These are phyloP conservation scores for Cantharis flavilabris DNA, from an alignment of 2,888 invertebrate genomes.

Conservation along the genomic window DNA sequence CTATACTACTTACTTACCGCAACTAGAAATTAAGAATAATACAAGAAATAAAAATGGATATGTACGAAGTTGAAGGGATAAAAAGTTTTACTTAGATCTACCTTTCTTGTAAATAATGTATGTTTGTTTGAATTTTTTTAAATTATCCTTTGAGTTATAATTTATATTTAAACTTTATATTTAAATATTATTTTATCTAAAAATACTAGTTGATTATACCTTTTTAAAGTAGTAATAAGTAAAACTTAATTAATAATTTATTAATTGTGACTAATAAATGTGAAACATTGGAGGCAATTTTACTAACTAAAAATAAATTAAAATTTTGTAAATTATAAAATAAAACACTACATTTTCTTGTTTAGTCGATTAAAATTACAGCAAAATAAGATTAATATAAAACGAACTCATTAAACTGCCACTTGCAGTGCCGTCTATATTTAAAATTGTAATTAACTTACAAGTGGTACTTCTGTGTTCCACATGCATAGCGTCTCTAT, in stretches of 20 bases:
- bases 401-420: conserved; percentile 49
- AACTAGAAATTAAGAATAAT: neutral
- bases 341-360: conserved; percentile 6
- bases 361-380: conserved; percentile 7
- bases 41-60: neutral
- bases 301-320: neutral
- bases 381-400: conserved; percentile 42
- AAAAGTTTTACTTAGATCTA: neutral
- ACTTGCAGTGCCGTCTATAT: conserved; percentile 47
- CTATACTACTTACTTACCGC: neutral
- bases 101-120: neutral
- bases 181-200: neutral
- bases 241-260: neutral
- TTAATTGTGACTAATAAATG: neutral
- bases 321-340: neutral
- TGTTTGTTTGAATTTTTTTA: neutral
- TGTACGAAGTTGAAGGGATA: neutral
- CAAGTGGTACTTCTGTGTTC: conserved; percentile 39
- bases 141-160: neutral
- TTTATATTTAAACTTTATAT: neutral
- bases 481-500: conserved; percentile 14
- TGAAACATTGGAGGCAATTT: neutral
- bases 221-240: neutral
- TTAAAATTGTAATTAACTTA: conserved; percentile 50
- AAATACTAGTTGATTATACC: neutral